Percentiles rank a stretch among this genome's conserved stretches.
Evolutionary conservation across 2,797 vertebrate species (phyloP).

Genomic region (Lophius americanus): DNA sequence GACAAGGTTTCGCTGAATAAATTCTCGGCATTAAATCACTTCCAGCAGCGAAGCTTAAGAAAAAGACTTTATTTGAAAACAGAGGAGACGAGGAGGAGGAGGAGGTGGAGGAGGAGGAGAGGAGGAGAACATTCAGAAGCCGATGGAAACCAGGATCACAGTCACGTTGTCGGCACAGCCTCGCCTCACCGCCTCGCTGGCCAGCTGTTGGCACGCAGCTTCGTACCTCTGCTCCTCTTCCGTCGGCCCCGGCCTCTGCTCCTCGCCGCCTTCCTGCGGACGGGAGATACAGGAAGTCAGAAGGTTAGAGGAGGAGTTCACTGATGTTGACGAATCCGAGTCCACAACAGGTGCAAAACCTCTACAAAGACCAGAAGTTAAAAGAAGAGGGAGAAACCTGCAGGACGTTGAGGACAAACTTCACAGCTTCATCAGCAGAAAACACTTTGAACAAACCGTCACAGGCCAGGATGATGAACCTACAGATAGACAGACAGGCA

Average conservation of each 20-base stretch:
- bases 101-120: background rate
- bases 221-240: constrained; percentile 82
- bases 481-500: constrained; percentile 49
- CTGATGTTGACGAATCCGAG: too few species aligned
- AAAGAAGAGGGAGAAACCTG: constrained; percentile 78
- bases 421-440: constrained; percentile 92
- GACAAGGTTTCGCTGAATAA: too few species aligned
- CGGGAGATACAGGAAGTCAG: too few species aligned
- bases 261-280: constrained; percentile 81
- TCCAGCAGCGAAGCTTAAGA: constrained; percentile 17
- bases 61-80: constrained; percentile 51
- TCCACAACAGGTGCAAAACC: too few species aligned
- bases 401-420: constrained; percentile 86
- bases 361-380: too few species aligned
- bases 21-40: background rate
- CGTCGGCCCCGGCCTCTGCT: constrained; percentile 75
- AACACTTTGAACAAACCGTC: constrained; percentile 98
- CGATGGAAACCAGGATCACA: constrained; percentile 88
- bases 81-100: background rate
- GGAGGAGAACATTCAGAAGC: constrained; percentile 71
- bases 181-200: constrained; percentile 91
- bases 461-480: constrained; percentile 94
- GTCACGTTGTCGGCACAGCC: constrained; percentile 96
- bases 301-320: too few species aligned
- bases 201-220: constrained; percentile 89